A percentile compares a stretch with the other conserved stretches of the same genome.
phyloP scores from a whole-genome alignment of 2,797 vertebrate species.

The Ctenopoma multispine region DNA sequence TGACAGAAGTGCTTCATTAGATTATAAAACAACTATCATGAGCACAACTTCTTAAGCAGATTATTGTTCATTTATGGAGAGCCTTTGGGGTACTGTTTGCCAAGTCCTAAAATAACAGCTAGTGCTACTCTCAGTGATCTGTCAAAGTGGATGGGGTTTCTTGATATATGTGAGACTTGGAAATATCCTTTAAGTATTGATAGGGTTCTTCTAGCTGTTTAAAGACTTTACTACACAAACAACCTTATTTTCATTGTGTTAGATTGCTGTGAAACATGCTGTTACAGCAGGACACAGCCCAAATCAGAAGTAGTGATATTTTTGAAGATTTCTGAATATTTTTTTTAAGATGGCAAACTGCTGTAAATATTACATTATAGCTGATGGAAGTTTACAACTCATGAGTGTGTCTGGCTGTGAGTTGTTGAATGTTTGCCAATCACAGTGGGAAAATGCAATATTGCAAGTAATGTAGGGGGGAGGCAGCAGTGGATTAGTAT shows the following conservation, averaged over 20 bases:
- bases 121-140: slow-evolving; percentile 30
- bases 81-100: slow-evolving; percentile 38
- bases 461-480: too few species aligned
- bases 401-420: slow-evolving; percentile 9
- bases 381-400: neutral
- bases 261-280: slow-evolving; percentile 6
- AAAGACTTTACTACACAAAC: neutral
- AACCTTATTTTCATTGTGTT: neutral
- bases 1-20: slow-evolving; percentile 64
- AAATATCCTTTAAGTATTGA: slow-evolving; percentile 19
- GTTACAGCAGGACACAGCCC: neutral
- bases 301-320: neutral
- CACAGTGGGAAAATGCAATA: too few species aligned
- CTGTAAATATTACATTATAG: neutral
- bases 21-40: slow-evolving; percentile 51
- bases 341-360: neutral
- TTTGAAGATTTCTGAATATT: neutral
- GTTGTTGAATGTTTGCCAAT: neutral
- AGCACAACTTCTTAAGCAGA: slow-evolving; percentile 53
- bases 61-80: slow-evolving; percentile 57
- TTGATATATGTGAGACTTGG: slow-evolving; percentile 7
- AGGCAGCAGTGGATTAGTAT: too few species aligned
- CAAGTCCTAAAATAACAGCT: slow-evolving; percentile 41
- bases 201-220: neutral
- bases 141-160: slow-evolving; percentile 37